Conservation (phyloP, 1,140 invertebrate genomes). For the Drosophila sulfurigaster region DNA sequence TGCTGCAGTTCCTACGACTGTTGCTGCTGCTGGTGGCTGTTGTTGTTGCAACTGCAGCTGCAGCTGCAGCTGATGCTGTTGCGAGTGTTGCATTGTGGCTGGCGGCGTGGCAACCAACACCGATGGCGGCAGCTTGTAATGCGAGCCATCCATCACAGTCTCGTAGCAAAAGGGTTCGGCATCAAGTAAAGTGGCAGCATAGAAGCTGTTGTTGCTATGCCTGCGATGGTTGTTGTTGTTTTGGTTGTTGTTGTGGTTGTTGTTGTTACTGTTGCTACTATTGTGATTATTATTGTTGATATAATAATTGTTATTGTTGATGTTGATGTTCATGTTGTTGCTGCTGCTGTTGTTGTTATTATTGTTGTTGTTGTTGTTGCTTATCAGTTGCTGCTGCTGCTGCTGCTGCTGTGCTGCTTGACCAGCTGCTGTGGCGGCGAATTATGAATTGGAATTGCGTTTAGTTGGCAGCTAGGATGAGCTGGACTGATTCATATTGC, state of each 20-base stretch:
- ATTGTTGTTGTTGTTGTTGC: conserved; percentile 14
- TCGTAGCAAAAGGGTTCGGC: conserved; percentile 68
- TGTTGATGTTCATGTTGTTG: conserved; percentile 10
- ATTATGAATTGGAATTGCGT: conserved; percentile 85
- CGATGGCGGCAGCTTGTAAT: conserved; percentile 34
- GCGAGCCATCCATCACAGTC: conserved; percentile 62
- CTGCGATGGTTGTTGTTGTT: conserved; percentile 22
- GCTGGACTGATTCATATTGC: conserved; percentile 92
- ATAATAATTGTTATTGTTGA: conserved; percentile 29
- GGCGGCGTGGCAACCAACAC: conserved; percentile 14
- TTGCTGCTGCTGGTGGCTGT: conserved; percentile 32
- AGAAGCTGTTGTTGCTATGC: conserved; percentile 26
- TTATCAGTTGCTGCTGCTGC: conserved; percentile 17
- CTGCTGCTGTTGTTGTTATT: conserved; percentile 26
- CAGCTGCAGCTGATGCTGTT: conserved; percentile 57
- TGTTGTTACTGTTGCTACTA: background rate
- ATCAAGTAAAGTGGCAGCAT: conserved; percentile 60
- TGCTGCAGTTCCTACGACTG: conserved; percentile 29
- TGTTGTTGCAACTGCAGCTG: conserved; percentile 38
- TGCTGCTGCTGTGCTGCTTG: conserved; percentile 31
- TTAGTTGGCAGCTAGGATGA: conserved; percentile 89
- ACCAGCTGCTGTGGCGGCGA: conserved; percentile 66
- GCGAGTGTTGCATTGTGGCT: conserved; percentile 35
- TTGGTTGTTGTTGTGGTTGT: conserved; percentile 20
- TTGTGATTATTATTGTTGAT: conserved; percentile 19